Percentiles rank a stretch among this genome's conserved stretches.
phyloP scores from a whole-genome alignment of 1,140 invertebrate species.

The Branchinecta lindahli region DNA sequence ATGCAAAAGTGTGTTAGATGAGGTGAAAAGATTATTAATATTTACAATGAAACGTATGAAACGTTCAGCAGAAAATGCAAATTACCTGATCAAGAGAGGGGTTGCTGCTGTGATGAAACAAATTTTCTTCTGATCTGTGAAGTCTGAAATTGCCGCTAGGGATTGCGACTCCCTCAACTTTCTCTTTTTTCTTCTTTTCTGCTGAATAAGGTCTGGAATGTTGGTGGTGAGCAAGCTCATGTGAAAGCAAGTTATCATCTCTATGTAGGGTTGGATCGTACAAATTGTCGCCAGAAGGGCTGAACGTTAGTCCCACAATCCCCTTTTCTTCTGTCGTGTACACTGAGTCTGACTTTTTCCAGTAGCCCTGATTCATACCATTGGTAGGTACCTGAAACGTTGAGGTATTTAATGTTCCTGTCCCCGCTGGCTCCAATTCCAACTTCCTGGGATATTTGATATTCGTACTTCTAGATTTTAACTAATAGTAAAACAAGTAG shows the following conservation, averaged over 20 bases:
- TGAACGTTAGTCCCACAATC: slow-evolving; percentile 65
- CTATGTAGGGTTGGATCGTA: slow-evolving; percentile 3
- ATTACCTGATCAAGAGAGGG: slow-evolving; percentile 15
- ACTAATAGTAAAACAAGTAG: too few species aligned
- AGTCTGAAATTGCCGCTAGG: not conserved
- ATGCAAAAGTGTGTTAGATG: too few species aligned
- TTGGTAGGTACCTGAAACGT: too few species aligned
- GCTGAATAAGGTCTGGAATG: not conserved
- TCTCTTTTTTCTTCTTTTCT: not conserved
- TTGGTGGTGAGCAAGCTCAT: slow-evolving; percentile 7
- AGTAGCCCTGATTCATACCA: slow-evolving; percentile 12
- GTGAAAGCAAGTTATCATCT: slow-evolving; percentile 7
- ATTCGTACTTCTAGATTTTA: too few species aligned
- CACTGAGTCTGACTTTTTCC: slow-evolving; percentile 58
- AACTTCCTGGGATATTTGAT: too few species aligned
- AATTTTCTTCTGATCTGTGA: slow-evolving; percentile 11
- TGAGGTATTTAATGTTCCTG: too few species aligned
- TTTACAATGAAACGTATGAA: too few species aligned
- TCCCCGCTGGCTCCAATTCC: too few species aligned
- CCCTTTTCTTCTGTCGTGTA: slow-evolving; percentile 60
- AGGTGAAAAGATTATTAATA: too few species aligned
- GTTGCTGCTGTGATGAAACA: slow-evolving; percentile 14
- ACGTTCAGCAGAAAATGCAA: too few species aligned
- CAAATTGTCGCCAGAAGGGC: slow-evolving; percentile 16
- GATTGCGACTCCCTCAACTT: not conserved